phyloP scores from a whole-genome alignment of 2,113 vertebrate species.

The Chloroceryle aenea region DNA sequence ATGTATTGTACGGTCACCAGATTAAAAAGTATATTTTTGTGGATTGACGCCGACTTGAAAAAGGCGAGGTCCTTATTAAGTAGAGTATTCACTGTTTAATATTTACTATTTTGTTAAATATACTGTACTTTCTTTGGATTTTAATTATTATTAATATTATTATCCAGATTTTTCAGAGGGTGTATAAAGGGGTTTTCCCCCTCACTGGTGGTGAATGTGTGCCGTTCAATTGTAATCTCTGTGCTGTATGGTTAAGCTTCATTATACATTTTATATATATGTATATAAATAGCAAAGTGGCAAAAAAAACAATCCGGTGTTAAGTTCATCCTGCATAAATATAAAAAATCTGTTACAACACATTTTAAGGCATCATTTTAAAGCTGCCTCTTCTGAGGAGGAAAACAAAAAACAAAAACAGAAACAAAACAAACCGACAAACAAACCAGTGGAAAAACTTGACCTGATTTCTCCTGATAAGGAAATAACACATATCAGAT shows the following conservation, averaged over 20 bases:
- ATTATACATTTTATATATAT: conserved; percentile 85
- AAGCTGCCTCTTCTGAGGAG: conserved; percentile 76
- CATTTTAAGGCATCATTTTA: conserved; percentile 77
- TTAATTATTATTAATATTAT: conserved; percentile 84
- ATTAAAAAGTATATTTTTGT: conserved; percentile 99
- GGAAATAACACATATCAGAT: conserved; percentile 64
- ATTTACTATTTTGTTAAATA: conserved; percentile 96
- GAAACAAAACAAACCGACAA: not conserved
- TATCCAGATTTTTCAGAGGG: conserved; percentile 85
- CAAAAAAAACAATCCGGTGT: conserved; percentile 75
- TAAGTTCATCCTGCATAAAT: conserved; percentile 83
- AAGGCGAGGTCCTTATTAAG: conserved; percentile 91
- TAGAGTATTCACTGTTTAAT: conserved; percentile 95
- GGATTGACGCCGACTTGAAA: conserved; percentile 95
- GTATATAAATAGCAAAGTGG: conserved; percentile 86
- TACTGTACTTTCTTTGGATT: conserved; percentile 91
- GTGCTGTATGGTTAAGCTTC: conserved; percentile 88
- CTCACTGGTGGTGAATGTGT: conserved; percentile 91
- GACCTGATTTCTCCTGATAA: conserved; percentile 70
- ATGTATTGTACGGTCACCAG: conserved; percentile 92
- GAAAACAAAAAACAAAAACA: not conserved
- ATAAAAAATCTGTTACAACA: conserved; percentile 72
- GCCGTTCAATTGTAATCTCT: conserved; percentile 87
- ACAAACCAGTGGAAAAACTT: conserved; percentile 61
- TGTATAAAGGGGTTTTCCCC: conserved; percentile 81